Percentiles rank a stretch among this genome's conserved stretches.
Conservation (phyloP, 1,140 invertebrate genomes). For the Tetramorium parvispinum region DNA sequence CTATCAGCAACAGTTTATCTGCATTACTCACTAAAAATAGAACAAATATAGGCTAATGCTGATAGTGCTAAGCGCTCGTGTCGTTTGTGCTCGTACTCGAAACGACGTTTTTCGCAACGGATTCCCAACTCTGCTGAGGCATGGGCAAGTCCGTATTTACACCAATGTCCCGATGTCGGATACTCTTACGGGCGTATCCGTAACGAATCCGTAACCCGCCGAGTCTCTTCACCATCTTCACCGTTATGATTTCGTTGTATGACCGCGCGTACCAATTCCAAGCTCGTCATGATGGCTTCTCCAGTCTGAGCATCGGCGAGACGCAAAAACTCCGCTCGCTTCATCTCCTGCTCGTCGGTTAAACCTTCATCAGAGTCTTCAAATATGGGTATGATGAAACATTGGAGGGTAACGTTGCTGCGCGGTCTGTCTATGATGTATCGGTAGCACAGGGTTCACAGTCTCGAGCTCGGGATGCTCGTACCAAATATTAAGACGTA, state of each 20-base stretch:
- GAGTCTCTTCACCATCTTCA: constrained; percentile 28
- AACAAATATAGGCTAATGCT: too few relatives aligned
- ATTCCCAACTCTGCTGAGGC: constrained; percentile 21
- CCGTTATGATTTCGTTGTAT: constrained; percentile 54
- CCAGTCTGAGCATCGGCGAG: constrained; percentile 62
- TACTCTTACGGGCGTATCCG: not conserved
- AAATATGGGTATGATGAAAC: constrained; percentile 78
- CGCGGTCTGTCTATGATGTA: constrained; percentile 62
- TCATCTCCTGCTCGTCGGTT: constrained; percentile 80
- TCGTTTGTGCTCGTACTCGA: not conserved
- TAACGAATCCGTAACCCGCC: not conserved
- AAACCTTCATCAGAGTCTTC: constrained; percentile 80
- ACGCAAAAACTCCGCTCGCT: constrained; percentile 19
- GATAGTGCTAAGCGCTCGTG: too few relatives aligned
- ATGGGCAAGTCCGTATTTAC: not conserved
- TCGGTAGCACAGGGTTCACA: constrained; percentile 68
- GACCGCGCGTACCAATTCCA: constrained; percentile 67
- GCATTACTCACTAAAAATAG: too few relatives aligned
- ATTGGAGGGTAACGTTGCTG: constrained; percentile 66
- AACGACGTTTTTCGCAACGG: not conserved
- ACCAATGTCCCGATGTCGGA: not conserved
- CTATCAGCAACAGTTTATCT: too few relatives aligned
- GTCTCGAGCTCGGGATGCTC: constrained; percentile 85
- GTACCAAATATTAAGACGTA: constrained; percentile 86
- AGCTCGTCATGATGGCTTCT: constrained; percentile 61